Percentiles rank a stretch among this genome's conserved stretches.
Conservation (phyloP, 2,797 vertebrate species). For the Peromyscus eremicus region DNA sequence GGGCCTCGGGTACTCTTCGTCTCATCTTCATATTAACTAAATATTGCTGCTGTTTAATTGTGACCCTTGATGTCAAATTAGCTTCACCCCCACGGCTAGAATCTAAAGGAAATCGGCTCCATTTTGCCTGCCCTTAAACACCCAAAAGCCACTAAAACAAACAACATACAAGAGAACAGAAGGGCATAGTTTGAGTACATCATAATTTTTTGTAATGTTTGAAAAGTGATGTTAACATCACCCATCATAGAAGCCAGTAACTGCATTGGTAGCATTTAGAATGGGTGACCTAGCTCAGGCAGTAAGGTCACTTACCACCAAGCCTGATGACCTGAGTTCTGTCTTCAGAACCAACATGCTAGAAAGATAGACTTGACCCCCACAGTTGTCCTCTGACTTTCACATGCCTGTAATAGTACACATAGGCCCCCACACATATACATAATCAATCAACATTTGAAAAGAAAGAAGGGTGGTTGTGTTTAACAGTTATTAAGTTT, state of each 20-base stretch:
- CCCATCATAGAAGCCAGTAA: background rate
- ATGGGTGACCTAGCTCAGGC: background rate
- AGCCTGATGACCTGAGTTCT: background rate
- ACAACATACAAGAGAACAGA: background rate
- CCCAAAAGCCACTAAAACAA: background rate
- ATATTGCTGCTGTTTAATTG: constrained; percentile 46
- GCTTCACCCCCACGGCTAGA: background rate
- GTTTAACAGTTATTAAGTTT: background rate
- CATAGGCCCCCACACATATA: background rate
- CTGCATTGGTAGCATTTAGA: background rate
- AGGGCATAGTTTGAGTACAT: background rate
- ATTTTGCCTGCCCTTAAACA: constrained; percentile 18
- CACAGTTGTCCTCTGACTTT: background rate
- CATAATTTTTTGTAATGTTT: background rate
- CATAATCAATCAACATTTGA: background rate
- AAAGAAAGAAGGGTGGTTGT: background rate
- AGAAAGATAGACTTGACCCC: background rate
- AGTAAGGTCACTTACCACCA: background rate
- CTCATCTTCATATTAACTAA: constrained; percentile 46
- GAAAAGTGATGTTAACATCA: background rate
- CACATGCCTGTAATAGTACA: no score
- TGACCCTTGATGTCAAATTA: constrained; percentile 49
- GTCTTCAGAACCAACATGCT: background rate
- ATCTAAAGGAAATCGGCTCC: constrained; percentile 5
- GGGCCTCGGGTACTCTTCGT: constrained; percentile 45